Evolutionary conservation across 2,113 vertebrate genomes (phyloP).

Genomic region (Otolemur garnettii): DNA sequence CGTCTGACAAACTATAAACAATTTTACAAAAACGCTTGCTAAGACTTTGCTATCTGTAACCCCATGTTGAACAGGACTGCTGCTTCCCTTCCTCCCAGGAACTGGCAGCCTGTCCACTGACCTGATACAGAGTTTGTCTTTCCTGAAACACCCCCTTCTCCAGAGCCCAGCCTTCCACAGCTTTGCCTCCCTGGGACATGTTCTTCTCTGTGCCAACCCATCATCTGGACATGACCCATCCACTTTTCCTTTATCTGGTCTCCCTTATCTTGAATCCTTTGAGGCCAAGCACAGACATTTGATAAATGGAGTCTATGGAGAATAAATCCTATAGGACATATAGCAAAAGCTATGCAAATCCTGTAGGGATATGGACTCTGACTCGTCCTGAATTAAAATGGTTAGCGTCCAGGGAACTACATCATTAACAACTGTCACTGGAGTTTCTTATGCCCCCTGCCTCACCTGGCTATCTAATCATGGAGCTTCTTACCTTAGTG

Average conservation of each 20-base stretch:
- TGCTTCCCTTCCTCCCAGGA: neutral
- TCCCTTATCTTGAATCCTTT: neutral
- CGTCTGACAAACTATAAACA: constrained; percentile 61
- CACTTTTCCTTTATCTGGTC: neutral
- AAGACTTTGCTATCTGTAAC: neutral
- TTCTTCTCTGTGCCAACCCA: neutral
- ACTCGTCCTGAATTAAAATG: neutral
- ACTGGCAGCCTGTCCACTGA: neutral
- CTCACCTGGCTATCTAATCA: neutral
- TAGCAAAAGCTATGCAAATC: neutral
- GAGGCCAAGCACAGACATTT: neutral
- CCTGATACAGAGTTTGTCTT: neutral
- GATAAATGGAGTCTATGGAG: neutral
- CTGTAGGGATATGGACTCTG: neutral
- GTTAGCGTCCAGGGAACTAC: neutral
- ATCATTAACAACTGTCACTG: neutral
- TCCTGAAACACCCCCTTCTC: neutral
- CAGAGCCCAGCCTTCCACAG: neutral
- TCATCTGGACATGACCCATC: neutral
- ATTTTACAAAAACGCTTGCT: neutral
- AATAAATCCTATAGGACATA: neutral
- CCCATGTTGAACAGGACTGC: neutral
- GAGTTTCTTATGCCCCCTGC: neutral
- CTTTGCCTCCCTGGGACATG: neutral
- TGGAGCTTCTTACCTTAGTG: neutral